A percentile compares a stretch with the other conserved stretches of the same genome.
phyloP scores from a whole-genome alignment of 1,140 invertebrate species.

The Drosophila sucinea region DNA sequence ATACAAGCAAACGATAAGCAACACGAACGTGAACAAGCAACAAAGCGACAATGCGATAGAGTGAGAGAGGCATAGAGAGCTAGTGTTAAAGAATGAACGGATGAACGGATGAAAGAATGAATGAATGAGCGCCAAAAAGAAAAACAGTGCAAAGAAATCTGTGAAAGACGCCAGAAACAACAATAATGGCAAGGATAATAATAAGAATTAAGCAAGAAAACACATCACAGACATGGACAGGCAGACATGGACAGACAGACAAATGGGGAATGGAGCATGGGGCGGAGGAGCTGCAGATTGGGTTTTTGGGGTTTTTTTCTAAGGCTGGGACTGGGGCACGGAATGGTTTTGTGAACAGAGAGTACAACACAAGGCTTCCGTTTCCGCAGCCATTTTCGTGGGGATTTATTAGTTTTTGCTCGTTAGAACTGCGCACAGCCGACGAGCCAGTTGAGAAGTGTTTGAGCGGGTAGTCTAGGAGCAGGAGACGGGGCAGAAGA shows the following conservation, averaged over 20 bases:
- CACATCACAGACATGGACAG: constrained; percentile 69
- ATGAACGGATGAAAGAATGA: constrained; percentile 50
- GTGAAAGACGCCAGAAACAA: constrained; percentile 63
- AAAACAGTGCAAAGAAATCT: constrained; percentile 57
- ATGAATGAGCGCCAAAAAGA: constrained; percentile 36
- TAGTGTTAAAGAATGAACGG: constrained; percentile 67
- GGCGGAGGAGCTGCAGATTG: constrained; percentile 28
- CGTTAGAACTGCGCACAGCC: constrained; percentile 77
- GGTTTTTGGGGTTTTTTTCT: constrained; percentile 28
- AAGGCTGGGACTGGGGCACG: constrained; percentile 19
- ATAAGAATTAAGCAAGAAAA: constrained; percentile 82
- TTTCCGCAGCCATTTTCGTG: constrained; percentile 79
- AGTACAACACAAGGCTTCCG: constrained; percentile 76
- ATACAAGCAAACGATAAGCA: constrained; percentile 79
- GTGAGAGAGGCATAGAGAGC: constrained; percentile 34
- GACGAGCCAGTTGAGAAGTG: constrained; percentile 54
- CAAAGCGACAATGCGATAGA: constrained; percentile 30
- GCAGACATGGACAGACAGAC: constrained; percentile 30
- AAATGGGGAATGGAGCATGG: constrained; percentile 13
- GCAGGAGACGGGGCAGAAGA: constrained; percentile 22
- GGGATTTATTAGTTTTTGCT: constrained; percentile 83
- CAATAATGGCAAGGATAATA: constrained; percentile 80
- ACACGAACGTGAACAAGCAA: constrained; percentile 63
- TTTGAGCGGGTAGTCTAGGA: constrained; percentile 56
- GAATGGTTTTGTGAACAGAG: constrained; percentile 37